Evolutionary conservation across 1,140 invertebrate genomes (phyloP), one percentile per base, ranked within the genome.

Genomic region (Sesamia nonagrioides): DNA sequence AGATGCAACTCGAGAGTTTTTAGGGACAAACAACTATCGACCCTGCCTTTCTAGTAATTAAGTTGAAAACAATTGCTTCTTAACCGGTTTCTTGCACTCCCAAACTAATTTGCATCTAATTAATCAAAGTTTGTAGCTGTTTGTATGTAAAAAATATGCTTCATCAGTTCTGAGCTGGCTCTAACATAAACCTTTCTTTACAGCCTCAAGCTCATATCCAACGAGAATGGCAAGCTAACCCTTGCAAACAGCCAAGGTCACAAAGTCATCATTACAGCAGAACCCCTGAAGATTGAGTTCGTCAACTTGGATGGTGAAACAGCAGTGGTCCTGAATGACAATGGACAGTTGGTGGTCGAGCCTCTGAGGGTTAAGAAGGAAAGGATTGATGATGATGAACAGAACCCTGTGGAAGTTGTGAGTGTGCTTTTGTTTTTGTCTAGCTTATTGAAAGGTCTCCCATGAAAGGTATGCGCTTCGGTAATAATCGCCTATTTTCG

Each of bases 341-440:
- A 98, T 86, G 97, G 97, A 52, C 96, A 99, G 60, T 96, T 99
- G 88, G 97, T 98, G 85, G 98, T 99, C 92, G 99, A 99, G 92
- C 98, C 99, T 85, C 95, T 98, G 66, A 95, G 98, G 78, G 93
- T 93, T n/a, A 98, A 97, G 92, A 88, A 92, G 78, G 95, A 91
- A 75, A 87, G 88, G 58, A 89, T 92, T 73, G 92, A 90, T 80
- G 89, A 92, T 66, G 89, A 88, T 11, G 89, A 80, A 4, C 80
- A 66, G 61, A 91, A 89, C 84, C 58, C 60, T 69, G 76, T 88
- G 33, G 87, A 90, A 77, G 84, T 85, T 54, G 89, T 89, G 80
- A 89, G 87, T 89, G 68, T 83, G 66, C 83, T 84, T 82, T 84
- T 71, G 58, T 75, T n/a, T 74, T 54, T 78, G 54, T 78, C 11